Percentiles rank a stretch among this genome's conserved stretches.
Conservation (phyloP, 2,113 vertebrate species). For the Pyrgilauda ruficollis region DNA sequence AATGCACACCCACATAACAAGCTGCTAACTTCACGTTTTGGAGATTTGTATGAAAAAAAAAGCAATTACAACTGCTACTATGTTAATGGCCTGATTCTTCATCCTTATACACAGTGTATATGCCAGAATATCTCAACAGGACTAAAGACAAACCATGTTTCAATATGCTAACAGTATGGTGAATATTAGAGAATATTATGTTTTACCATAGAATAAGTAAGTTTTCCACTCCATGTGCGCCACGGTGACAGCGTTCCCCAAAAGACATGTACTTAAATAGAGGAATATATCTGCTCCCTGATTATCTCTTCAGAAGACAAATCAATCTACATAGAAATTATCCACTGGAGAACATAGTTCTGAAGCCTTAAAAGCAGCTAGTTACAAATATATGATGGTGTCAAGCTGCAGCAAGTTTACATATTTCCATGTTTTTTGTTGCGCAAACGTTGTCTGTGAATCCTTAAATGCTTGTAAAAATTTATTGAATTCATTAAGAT, state of each 20-base stretch:
- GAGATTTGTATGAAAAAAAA: neutral
- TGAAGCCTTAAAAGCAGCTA: neutral
- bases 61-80: neutral
- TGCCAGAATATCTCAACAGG: neutral
- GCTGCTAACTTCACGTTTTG: conserved; percentile 26
- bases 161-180: neutral
- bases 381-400: neutral
- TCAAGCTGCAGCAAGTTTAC: neutral
- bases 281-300: neutral
- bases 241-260: neutral
- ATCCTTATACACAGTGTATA: neutral
- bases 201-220: neutral
- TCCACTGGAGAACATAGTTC: neutral
- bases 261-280: neutral
- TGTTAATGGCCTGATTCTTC: conserved; percentile 15
- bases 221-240: neutral
- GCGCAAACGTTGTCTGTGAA: neutral
- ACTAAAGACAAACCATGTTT: neutral
- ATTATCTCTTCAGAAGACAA: neutral
- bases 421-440: neutral
- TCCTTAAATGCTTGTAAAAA: neutral
- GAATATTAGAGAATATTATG: neutral
- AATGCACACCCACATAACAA: conserved; percentile 41
- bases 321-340: neutral
- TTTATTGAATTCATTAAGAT: neutral